These are phyloP conservation scores for Pogonomyrmex barbatus DNA, from an alignment of 1,140 invertebrate species.

Conservation along the genomic window DNA sequence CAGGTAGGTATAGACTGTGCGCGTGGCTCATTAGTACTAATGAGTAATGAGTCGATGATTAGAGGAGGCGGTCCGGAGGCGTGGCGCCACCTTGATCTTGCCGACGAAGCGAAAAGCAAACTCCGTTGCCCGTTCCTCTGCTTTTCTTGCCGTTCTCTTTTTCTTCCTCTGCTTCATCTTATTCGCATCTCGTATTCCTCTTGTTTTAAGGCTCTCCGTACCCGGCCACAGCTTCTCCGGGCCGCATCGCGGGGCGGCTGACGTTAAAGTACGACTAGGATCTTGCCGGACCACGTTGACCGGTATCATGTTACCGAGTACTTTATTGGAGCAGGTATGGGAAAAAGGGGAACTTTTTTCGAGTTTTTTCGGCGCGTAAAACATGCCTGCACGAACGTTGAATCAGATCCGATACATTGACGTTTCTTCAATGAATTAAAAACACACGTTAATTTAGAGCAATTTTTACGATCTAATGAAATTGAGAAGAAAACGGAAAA, in stretches of 20 bases:
- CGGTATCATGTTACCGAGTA: conserved; percentile 69
- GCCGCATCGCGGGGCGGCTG: conserved; percentile 66
- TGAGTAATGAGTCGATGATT: conserved; percentile 86
- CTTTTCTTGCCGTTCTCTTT: conserved; percentile 52
- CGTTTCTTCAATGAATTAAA: not conserved
- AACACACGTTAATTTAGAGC: not conserved
- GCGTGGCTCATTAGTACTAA: conserved; percentile 86
- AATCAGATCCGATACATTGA: not conserved
- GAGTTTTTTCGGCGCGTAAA: not conserved
- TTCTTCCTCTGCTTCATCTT: conserved; percentile 53
- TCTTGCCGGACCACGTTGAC: conserved; percentile 56
- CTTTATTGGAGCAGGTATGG: conserved; percentile 52
- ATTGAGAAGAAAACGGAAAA: not conserved
- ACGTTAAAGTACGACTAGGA: conserved; percentile 59
- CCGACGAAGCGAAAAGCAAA: conserved; percentile 80
- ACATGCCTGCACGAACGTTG: conserved; percentile 9
- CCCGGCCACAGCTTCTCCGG: not conserved
- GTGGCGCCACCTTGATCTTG: conserved; percentile 84
- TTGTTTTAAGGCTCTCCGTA: conserved; percentile 60
- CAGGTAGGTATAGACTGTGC: conserved; percentile 75
- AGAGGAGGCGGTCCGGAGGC: conserved; percentile 85
- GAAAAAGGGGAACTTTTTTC: not conserved
- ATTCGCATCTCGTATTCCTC: conserved; percentile 57
- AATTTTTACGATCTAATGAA: conserved; percentile 23
- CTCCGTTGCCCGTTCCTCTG: conserved; percentile 61